Base-by-base conservation (phyloP, 2,888 invertebrate genomes). In the Lochmaea capreae region DNA sequence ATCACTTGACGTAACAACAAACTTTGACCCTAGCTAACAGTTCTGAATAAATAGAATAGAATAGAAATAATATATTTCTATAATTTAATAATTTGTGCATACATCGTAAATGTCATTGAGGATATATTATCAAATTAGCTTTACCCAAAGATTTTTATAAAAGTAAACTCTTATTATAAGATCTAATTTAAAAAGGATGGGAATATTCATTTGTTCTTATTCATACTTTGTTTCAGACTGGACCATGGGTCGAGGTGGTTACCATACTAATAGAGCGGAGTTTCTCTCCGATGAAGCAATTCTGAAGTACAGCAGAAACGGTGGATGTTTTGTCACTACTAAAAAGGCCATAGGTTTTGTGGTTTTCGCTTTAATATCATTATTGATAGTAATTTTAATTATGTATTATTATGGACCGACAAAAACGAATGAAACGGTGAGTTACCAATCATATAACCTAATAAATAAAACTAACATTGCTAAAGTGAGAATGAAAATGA, bases 241-340 rank as follows among this genome's bases (percentile, higher is more conserved):
- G 54, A 76, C 70, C 71, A 81, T 81, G 81, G 82, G 76, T n/a
- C 74, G 76, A 67, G 81, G 76, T 61, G 82, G 81, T 52, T 81
- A 83, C 59, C 86, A 83, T 57, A 82, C 84, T 57, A 91, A 89
- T 81, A 88, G 91, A 75, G 89, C 90, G 77, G 91, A 92, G 84
- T 92, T 92, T 82, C 85, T 90, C 77, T 89, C 90, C 0, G 90
- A 89, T 78, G 90, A 91, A 79, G 89, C 89, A 43, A 85, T 86
- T 9, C 89, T 91, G 61, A 89, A 90, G 65, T 91, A 90, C 82
- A 89, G 89, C 75, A 87, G 91, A 77, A 89, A 88, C 75, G 91
- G 91, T 12, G 92, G 92, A 52, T 88, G 91, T 79, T 92, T 91
- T 81, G 88, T 92, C 26, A 87, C 89, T 6, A 89, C 91, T 57